phyloP scores from a whole-genome alignment of 2,113 vertebrate genomes.

The Emydocephalus ijimae region DNA sequence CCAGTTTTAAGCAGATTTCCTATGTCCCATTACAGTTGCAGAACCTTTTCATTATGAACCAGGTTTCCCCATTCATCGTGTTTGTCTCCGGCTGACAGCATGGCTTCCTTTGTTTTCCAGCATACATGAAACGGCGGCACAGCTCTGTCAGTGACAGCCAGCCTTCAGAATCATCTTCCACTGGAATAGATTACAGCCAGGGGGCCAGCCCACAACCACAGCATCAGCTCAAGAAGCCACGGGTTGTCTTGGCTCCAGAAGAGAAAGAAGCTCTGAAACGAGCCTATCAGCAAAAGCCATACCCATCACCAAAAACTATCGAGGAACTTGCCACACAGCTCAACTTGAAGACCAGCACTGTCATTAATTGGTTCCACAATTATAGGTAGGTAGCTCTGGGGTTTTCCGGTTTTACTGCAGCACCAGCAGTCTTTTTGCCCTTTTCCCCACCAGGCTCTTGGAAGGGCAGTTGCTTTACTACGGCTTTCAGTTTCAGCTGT shows the following conservation, averaged over 20 bases:
- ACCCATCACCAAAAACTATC: conserved; percentile 95
- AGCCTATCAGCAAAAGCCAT: conserved; percentile 97
- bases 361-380: conserved; percentile 85
- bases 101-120: conserved; percentile 61
- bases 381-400: conserved; percentile 64
- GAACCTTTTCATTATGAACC: no score
- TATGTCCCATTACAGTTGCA: background rate
- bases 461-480: background rate
- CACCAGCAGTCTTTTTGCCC: background rate
- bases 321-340: conserved; percentile 98
- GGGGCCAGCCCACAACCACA: conserved; percentile 89
- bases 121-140: conserved; percentile 94
- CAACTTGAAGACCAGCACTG: conserved; percentile 94
- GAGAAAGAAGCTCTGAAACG: conserved; percentile 93
- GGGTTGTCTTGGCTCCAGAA: conserved; percentile 91
- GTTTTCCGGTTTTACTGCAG: background rate
- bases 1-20: background rate
- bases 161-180: conserved; percentile 75
- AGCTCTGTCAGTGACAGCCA: conserved; percentile 91
- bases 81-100: background rate
- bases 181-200: conserved; percentile 83
- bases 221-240: conserved; percentile 89
- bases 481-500: background rate
- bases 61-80: background rate
- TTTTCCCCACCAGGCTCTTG: background rate